Base-by-base conservation (phyloP, 2,888 invertebrate species). In the Plagodis pulveraria region DNA sequence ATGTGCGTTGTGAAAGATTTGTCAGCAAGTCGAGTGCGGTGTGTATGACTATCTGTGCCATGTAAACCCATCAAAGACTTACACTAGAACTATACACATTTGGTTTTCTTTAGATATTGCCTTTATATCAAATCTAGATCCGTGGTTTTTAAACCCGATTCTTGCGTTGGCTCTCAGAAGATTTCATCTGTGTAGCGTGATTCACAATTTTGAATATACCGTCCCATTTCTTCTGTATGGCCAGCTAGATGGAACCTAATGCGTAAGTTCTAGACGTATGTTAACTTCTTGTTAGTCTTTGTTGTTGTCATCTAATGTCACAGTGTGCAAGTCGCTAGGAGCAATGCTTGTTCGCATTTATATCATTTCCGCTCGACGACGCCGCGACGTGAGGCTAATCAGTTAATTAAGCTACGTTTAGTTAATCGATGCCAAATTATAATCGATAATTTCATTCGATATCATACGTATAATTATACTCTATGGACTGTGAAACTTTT, bases 351-450 rank as follows among this genome's bases (percentile, higher is more conserved):
- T 80, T 81, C 78, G 88, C 89, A 89, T 89, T 89, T 86, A 81
- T 51, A 58, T 52, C 46, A 77, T 60, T 82, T 80, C 75, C 74
- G 77, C 76, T 80, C 55, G 61, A 65, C 64, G 59, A 65, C 64
- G 59, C 47, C 35, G 50, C 48, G 73, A 77, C 78, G 78, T 77
- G 80, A 84, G 77, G 81, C 82, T 86, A 82, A 79, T 69, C 58
- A 53, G 56, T 74, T 76, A 72, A 72, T 72, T 86, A 86, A 85
- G 84, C 84, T 86, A 83, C 74, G 67, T 83, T 89, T 82, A 84
- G 80, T 86, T 83, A 72, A 83, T 84, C 84, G 89, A 89, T 91
- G 91, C 91, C 91, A 92, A 92, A 92, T 87, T 83, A 73, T 82
- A 78, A 76, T 81, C 76, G 72, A 77, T 63, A 57, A 65, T 60